Conservation (phyloP, 1,140 invertebrate genomes). For the Thaumatotibia leucotreta region DNA sequence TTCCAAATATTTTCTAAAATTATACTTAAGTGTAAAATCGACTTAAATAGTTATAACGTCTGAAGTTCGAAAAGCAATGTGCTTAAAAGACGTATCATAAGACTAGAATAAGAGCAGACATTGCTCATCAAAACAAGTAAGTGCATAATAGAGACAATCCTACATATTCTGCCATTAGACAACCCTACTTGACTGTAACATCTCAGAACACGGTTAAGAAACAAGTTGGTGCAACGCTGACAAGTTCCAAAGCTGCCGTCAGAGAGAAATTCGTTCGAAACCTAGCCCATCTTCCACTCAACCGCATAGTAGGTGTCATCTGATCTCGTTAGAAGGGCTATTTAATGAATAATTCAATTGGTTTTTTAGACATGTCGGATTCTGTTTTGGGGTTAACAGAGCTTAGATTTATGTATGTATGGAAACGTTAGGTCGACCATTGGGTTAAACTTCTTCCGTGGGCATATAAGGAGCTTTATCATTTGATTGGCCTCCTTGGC, state of each 20-base stretch:
- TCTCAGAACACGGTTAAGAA: conserved; percentile 11
- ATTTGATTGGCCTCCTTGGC: not conserved
- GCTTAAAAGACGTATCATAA: too few relatives aligned
- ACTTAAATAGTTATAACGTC: too few relatives aligned
- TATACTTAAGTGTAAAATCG: too few relatives aligned
- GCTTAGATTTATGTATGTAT: not conserved
- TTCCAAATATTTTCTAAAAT: not conserved
- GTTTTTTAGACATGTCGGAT: conserved; percentile 20
- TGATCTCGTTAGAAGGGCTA: conserved; percentile 16
- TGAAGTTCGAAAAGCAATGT: too few relatives aligned
- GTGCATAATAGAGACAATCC: not conserved
- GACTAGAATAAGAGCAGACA: not conserved
- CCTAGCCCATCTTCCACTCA: not conserved
- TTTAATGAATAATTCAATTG: conserved; percentile 22
- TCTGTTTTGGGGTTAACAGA: conserved; percentile 21
- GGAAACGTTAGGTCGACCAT: not conserved
- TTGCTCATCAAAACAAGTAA: not conserved
- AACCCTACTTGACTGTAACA: conserved; percentile 8
- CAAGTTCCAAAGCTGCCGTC: not conserved
- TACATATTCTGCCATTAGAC: not conserved
- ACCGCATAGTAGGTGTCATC: not conserved
- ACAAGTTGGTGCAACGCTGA: not conserved
- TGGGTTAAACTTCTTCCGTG: not conserved
- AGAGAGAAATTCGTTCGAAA: not conserved
- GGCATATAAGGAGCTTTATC: not conserved